Evolutionary conservation across 1,140 invertebrate genomes (phyloP).

Genomic region (Hirudo medicinalis): DNA sequence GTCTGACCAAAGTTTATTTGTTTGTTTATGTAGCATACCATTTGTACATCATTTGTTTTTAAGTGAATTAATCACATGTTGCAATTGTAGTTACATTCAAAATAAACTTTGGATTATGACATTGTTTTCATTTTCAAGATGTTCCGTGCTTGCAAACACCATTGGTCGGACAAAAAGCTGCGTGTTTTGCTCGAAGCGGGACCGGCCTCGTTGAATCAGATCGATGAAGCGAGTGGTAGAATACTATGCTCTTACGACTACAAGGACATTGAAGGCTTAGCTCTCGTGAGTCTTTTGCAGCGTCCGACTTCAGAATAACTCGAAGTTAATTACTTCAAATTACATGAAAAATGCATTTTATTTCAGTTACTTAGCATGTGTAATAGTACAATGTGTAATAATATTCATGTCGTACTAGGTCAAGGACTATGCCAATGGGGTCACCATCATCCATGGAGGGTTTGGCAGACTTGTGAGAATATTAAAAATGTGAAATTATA

Average conservation of each 20-base stretch:
- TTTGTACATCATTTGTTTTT: not conserved
- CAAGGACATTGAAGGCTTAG: constrained; percentile 74
- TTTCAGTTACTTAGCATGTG: not conserved
- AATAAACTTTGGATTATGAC: constrained; percentile 1
- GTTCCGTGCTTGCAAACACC: constrained; percentile 81
- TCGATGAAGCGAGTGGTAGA: constrained; percentile 67
- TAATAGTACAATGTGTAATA: no score
- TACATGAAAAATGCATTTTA: not conserved
- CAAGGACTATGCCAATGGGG: constrained; percentile 54
- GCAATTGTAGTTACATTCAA: not conserved
- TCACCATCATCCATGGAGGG: constrained; percentile 71
- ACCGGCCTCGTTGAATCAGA: constrained; percentile 72
- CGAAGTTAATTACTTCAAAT: not conserved
- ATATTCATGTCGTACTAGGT: constrained; percentile 27
- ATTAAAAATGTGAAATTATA: not conserved
- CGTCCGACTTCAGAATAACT: not conserved
- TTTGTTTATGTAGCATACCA: no score
- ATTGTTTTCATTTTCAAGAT: constrained; percentile 45
- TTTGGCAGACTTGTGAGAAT: constrained; percentile 54
- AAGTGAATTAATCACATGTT: not conserved
- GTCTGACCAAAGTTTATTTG: not conserved
- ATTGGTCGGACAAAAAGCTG: constrained; percentile 80
- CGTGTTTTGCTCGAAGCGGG: constrained; percentile 78
- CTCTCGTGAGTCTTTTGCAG: constrained; percentile 41
- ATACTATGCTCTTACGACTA: constrained; percentile 63